Base-by-base conservation (phyloP, 2,113 vertebrate species). In the Grantiella picta region DNA sequence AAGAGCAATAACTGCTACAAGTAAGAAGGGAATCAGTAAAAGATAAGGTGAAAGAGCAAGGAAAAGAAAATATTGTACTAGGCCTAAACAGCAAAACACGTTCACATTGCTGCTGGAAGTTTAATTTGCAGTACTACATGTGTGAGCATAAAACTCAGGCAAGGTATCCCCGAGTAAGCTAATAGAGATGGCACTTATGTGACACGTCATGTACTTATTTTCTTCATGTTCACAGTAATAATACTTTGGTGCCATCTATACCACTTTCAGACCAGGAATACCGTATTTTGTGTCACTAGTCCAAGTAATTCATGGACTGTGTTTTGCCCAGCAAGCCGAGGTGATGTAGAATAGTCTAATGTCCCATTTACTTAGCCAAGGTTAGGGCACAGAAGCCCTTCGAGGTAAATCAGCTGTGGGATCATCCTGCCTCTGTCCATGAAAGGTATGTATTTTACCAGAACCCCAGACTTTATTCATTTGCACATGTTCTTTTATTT, bases 1-100 rank as follows among this genome's bases (percentile, higher is more conserved):
- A 93, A 72, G 90, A 96, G 83, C 57, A 92, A 2, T 60, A 94
- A 95, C 9, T 60, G 29, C n/a, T 84, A 90, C 52, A 91, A 90
- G 90, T 69, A 95, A 76, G 69, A 70, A 86, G 69, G 35, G 49
- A 91, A 88, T 78, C 40, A 28, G 29, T 81, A 61, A 81, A 92
- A 90, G 53, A 50, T 50, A 79, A 86, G 47, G 23, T 59, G 29
- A 69, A 66, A 84, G 61, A 86, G 29, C 29, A 90, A 88, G 77
- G 14, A 53, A 82, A 93, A 93, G 60, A 90, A 92, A 96, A 84
- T n/a, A 60, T 12, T 76, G 11, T 61, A 73, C 35, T 18, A 60
- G 52, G 40, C 19, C 73, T 72, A 77, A 81, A 49, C 49, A 92
- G 27, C 47, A 75, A 86, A 78, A 49, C 23, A 13, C 1, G 0